Evolutionary conservation across 2,113 vertebrate genomes (phyloP).

Genomic region (Charadrius vociferus): DNA sequence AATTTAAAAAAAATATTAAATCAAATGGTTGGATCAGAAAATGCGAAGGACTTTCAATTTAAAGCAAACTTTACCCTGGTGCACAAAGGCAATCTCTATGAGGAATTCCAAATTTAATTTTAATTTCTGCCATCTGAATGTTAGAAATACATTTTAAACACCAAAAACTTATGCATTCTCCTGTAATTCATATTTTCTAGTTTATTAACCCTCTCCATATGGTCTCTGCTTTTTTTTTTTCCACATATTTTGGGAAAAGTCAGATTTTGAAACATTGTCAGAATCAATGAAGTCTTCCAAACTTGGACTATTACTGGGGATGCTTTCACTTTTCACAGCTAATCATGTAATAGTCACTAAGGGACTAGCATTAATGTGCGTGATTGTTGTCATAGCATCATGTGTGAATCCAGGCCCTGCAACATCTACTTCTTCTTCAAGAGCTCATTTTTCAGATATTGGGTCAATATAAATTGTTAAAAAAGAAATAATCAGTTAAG

Average conservation of each 20-base stretch:
- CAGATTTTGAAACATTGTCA: background rate
- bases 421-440: background rate
- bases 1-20: background rate
- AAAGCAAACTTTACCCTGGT: background rate
- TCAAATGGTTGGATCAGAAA: background rate
- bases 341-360: background rate
- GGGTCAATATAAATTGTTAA: background rate
- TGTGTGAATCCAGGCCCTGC: background rate
- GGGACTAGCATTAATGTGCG: background rate
- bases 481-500: background rate
- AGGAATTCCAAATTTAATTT: background rate
- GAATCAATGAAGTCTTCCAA: background rate
- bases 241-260: background rate
- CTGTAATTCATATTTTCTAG: background rate
- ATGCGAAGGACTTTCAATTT: background rate
- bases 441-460: background rate
- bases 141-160: background rate
- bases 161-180: rapidly evolving
- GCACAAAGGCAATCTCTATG: background rate
- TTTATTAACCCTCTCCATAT: background rate
- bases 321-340: background rate
- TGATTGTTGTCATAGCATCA: background rate
- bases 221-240: background rate
- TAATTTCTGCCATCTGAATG: background rate
- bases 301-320: background rate